A percentile compares a stretch with the other conserved stretches of the same genome.
phyloP scores from a whole-genome alignment of 2,797 vertebrate genomes.

The Channallabes apus region DNA sequence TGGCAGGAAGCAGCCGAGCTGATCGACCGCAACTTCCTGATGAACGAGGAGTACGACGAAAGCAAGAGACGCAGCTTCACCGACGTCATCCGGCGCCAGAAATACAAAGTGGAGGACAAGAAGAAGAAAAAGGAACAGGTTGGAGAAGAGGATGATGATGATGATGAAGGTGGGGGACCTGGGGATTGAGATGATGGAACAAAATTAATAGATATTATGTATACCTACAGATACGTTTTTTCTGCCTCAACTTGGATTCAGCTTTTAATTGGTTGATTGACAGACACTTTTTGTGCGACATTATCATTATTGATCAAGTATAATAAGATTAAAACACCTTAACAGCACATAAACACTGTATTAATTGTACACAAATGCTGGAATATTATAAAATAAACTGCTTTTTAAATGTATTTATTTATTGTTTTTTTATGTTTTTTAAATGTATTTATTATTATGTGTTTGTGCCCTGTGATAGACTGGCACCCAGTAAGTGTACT shows the following conservation, averaged over 20 bases:
- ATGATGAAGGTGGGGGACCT: constrained; percentile 52
- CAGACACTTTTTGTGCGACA: not conserved
- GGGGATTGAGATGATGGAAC: constrained; percentile 17
- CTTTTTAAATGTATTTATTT: too few species aligned
- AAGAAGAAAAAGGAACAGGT: constrained; percentile 54
- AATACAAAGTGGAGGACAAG: constrained; percentile 78
- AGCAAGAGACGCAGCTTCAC: constrained; percentile 75
- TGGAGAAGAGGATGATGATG: constrained; percentile 60
- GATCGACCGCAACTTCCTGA: constrained; percentile 84
- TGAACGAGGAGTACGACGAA: constrained; percentile 78
- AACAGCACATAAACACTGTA: too few species aligned
- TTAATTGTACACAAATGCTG: too few species aligned
- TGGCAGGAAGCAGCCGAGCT: constrained; percentile 87
- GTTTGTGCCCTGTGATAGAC: too few species aligned
- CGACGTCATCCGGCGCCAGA: constrained; percentile 79
- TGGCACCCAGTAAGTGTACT: too few species aligned
- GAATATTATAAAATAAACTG: too few species aligned
- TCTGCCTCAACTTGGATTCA: not conserved
- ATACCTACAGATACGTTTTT: not conserved
- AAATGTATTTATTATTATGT: too few species aligned
- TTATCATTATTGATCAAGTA: not conserved
- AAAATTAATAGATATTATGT: not conserved
- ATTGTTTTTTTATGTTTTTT: not conserved
- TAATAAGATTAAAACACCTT: not conserved
- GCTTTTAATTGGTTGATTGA: not conserved